phyloP scores from a whole-genome alignment of 2,113 vertebrate species.

The Sander vitreus region DNA sequence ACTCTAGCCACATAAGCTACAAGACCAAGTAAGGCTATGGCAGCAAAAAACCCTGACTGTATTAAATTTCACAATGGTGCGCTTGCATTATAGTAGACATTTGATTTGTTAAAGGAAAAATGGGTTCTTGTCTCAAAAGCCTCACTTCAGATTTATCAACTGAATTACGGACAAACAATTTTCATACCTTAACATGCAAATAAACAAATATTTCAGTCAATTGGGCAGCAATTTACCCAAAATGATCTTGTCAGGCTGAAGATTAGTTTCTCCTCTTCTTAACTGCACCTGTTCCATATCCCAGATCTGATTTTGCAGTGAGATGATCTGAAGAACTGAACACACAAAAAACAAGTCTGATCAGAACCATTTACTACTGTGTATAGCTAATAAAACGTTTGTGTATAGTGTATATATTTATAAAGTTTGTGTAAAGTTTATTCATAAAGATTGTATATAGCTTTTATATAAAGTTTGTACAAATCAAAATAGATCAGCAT shows the following conservation, averaged over 20 bases:
- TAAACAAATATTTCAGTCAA: not conserved
- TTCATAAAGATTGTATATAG: too few species aligned
- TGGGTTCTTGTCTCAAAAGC: too few species aligned
- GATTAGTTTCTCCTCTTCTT: not conserved
- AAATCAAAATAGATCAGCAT: not conserved
- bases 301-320: conserved; percentile 56
- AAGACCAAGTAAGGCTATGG: not conserved
- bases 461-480: not conserved
- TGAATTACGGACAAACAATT: not conserved
- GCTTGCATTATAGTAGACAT: too few species aligned
- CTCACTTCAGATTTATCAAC: too few species aligned
- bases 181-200: not conserved
- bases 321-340: conserved; percentile 64
- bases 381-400: too few species aligned
- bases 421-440: too few species aligned
- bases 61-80: not conserved
- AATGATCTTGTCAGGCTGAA: not conserved
- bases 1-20: not conserved
- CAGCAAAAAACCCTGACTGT: not conserved
- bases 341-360: not conserved
- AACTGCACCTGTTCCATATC: conserved; percentile 22
- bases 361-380: not conserved
- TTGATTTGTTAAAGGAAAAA: too few species aligned
- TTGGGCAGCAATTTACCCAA: conserved; percentile 22
- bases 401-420: too few species aligned